A percentile compares a stretch with the other conserved stretches of the same genome.
Evolutionary conservation across 2,113 vertebrate species (phyloP).

Genomic region (Brevimyrus niger): DNA sequence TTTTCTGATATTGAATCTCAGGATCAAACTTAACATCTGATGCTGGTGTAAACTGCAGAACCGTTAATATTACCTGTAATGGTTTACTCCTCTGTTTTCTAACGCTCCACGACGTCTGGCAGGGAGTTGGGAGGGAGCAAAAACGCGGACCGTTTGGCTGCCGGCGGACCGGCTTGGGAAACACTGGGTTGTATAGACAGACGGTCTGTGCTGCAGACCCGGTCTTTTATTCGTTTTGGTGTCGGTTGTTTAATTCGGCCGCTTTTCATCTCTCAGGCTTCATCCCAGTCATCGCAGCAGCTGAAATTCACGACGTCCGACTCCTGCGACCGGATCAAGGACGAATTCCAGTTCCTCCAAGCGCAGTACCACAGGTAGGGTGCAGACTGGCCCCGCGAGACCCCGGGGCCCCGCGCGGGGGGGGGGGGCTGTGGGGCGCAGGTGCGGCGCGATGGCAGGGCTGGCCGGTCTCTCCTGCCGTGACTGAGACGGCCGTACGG

Average conservation of each 20-base stretch:
- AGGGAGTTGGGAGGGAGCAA: not conserved
- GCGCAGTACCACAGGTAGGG: slow-evolving; percentile 92
- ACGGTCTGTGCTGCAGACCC: not conserved
- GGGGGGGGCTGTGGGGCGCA: not conserved
- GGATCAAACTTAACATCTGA: not conserved
- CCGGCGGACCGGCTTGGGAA: not conserved
- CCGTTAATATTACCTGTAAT: not conserved
- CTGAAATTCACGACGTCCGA: slow-evolving; percentile 97
- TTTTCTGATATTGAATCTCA: not conserved
- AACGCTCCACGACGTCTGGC: not conserved
- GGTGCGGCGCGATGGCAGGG: not conserved
- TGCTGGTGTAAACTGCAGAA: not conserved
- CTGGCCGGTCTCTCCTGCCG: not conserved
- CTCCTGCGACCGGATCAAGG: slow-evolving; percentile 96
- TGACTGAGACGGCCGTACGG: not conserved
- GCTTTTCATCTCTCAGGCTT: slow-evolving; percentile 59
- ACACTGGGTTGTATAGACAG: not conserved
- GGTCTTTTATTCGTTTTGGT: not conserved
- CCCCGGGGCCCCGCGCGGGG: not conserved
- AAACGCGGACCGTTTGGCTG: not conserved
- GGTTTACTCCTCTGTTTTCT: not conserved
- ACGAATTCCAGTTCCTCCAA: slow-evolving; percentile 96
- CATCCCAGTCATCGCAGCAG: slow-evolving; percentile 77
- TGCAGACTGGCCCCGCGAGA: no score
- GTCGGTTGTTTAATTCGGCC: not conserved